Evolutionary conservation across 2,797 vertebrate genomes (phyloP).

Genomic region (Smutsia gigantea): DNA sequence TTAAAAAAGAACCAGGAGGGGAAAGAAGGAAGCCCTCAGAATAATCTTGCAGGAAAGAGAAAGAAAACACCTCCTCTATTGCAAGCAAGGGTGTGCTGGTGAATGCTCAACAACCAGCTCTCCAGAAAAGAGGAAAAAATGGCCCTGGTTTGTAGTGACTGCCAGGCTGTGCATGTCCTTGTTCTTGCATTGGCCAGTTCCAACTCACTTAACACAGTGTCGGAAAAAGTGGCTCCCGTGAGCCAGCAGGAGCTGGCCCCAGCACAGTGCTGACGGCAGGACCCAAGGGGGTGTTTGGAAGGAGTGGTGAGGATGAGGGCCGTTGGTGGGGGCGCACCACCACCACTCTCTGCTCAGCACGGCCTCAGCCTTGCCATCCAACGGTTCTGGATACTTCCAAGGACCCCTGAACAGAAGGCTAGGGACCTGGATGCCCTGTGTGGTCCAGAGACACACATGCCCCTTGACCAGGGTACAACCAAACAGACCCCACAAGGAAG

Average conservation of each 20-base stretch:
- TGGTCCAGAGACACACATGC: background rate
- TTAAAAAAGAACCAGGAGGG: too few relatives aligned
- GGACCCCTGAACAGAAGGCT: background rate
- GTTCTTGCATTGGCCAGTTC: too few relatives aligned
- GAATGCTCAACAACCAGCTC: background rate
- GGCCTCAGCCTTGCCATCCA: background rate
- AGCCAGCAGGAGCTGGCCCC: background rate
- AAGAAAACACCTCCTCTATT: accelerated
- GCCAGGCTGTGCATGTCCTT: too few relatives aligned
- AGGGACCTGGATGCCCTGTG: background rate
- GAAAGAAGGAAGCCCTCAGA: background rate
- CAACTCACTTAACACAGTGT: too few relatives aligned
- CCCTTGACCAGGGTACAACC: background rate
- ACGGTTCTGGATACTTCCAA: background rate
- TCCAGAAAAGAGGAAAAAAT: too few relatives aligned
- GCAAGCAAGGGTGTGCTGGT: background rate
- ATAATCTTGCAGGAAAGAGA: background rate
- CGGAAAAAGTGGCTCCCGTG: background rate
- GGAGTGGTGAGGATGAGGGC: background rate
- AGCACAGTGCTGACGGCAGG: background rate
- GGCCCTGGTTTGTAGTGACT: too few relatives aligned
- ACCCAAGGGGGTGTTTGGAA: accelerated
- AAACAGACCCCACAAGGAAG: background rate
- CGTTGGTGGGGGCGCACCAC: background rate
- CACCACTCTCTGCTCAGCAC: background rate